Evolutionary conservation across 2,797 vertebrate genomes (phyloP).

Genomic region (Epinephelus awoara): DNA sequence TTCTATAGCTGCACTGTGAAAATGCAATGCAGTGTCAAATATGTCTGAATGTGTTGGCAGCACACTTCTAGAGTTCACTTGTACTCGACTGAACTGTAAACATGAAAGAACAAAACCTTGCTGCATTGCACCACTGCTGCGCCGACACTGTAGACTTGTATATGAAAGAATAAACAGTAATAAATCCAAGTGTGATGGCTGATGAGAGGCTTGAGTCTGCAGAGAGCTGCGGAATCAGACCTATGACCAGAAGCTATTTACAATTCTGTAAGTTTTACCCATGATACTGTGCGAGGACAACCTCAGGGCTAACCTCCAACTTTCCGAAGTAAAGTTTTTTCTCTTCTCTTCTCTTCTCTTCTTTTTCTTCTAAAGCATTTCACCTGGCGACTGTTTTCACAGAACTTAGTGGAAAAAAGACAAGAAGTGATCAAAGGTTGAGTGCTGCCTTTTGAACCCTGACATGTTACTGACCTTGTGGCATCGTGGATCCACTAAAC

Average conservation of each 20-base stretch:
- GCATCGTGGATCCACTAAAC: constrained; percentile 38
- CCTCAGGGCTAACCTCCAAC: constrained; percentile 9
- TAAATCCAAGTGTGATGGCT: constrained; percentile 42
- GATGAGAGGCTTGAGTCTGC: constrained; percentile 29
- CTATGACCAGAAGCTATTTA: constrained; percentile 40
- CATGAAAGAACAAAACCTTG: neutral
- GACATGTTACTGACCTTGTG: constrained; percentile 50
- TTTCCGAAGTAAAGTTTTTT: neutral
- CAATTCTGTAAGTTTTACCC: constrained; percentile 30
- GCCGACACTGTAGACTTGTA: neutral
- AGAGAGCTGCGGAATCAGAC: constrained; percentile 40
- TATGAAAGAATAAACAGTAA: constrained; percentile 32
- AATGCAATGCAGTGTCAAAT: constrained; percentile 14
- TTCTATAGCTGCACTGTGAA: constrained; percentile 9
- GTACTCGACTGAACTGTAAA: neutral
- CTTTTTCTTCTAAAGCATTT: constrained; percentile 4
- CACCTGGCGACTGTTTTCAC: constrained; percentile 17
- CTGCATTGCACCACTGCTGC: constrained; percentile 34
- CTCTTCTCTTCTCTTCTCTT: too few species aligned
- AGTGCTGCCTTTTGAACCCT: constrained; percentile 57
- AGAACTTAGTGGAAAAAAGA: neutral
- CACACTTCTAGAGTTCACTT: neutral
- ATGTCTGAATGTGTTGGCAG: constrained; percentile 13
- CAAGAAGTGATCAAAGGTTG: constrained; percentile 18
- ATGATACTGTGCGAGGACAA: constrained; percentile 27